These are phyloP conservation scores for Agapornis roseicollis DNA, from an alignment of 2,113 vertebrate genomes.

Conservation along the genomic window DNA sequence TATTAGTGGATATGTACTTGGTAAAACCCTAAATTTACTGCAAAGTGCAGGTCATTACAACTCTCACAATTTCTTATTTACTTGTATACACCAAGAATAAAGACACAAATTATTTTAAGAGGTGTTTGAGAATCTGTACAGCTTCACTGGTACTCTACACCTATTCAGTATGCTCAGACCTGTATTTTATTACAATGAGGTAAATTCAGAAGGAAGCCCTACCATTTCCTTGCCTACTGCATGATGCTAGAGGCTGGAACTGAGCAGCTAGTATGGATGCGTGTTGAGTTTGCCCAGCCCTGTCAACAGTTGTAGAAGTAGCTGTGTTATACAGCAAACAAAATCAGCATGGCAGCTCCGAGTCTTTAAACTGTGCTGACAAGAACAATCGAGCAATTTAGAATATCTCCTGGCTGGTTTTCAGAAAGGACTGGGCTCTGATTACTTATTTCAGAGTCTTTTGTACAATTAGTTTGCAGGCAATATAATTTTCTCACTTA, in stretches of 20 bases:
- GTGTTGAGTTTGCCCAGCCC: conserved; percentile 18
- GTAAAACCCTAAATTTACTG: background rate
- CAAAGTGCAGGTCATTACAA: background rate
- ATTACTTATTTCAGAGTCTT: conserved; percentile 70
- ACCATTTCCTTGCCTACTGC: background rate
- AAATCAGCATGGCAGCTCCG: conserved; percentile 42
- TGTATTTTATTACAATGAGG: background rate
- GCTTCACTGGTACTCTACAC: background rate
- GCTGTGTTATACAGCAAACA: background rate
- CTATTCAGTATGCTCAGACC: background rate
- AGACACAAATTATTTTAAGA: background rate
- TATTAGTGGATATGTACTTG: background rate
- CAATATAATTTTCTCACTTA: conserved; percentile 76
- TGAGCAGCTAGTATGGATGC: background rate
- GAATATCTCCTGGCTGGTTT: conserved; percentile 65
- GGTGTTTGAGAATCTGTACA: background rate
- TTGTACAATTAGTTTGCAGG: conserved; percentile 74
- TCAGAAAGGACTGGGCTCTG: conserved; percentile 57
- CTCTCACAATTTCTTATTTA: conserved; percentile 6
- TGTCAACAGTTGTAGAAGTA: conserved; percentile 16
- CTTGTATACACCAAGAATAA: background rate
- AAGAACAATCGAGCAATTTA: conserved; percentile 37
- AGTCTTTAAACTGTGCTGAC: conserved; percentile 49
- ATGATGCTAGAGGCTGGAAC: conserved; percentile 16
- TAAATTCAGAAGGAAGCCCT: background rate